These are phyloP conservation scores for Drosophila pseudotalamancana DNA, from an alignment of 2,888 invertebrate genomes.

Conservation along the genomic window DNA sequence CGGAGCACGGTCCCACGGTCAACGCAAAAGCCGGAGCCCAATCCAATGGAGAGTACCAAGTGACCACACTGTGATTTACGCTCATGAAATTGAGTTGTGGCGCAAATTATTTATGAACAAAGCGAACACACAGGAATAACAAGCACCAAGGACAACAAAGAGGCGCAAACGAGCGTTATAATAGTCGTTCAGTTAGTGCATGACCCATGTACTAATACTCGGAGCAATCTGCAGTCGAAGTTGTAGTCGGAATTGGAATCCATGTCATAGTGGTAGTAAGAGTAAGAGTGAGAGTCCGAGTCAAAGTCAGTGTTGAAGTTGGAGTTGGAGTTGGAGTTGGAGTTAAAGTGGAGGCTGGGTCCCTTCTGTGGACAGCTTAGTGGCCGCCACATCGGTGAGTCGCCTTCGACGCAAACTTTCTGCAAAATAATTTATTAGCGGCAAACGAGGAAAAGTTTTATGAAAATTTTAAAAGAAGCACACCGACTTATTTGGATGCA, in stretches of 20 bases:
- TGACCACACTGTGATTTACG: conserved; percentile 77
- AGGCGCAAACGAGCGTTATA: conserved; percentile 50
- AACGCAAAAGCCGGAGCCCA: conserved; percentile 16
- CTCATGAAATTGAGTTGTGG: conserved; percentile 77
- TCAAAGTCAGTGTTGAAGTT: neutral
- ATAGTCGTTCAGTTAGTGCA: conserved; percentile 46
- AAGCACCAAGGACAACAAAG: conserved; percentile 28
- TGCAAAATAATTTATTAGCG: conserved; percentile 74
- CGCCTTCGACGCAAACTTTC: conserved; percentile 55
- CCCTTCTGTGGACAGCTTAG: conserved; percentile 64
- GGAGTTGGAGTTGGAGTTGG: neutral
- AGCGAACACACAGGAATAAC: conserved; percentile 62
- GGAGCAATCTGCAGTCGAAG: conserved; percentile 18
- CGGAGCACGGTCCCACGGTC: neutral
- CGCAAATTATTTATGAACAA: conserved; percentile 77
- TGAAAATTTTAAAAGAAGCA: conserved; percentile 61
- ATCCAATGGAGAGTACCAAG: conserved; percentile 58
- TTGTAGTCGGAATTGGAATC: conserved; percentile 27
- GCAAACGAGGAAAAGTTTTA: conserved; percentile 75
- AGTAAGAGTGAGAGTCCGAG: neutral
- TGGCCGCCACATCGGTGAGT: conserved; percentile 40
- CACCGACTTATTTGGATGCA: conserved; percentile 21
- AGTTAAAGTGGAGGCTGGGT: conserved; percentile 1
- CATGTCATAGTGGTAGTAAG: conserved; percentile 25
- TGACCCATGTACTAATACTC: conserved; percentile 24